Evolutionary conservation across 1,140 invertebrate genomes (phyloP), one percentile per base, ranked within the genome.

Genomic region (Latrodectus geometricus): DNA sequence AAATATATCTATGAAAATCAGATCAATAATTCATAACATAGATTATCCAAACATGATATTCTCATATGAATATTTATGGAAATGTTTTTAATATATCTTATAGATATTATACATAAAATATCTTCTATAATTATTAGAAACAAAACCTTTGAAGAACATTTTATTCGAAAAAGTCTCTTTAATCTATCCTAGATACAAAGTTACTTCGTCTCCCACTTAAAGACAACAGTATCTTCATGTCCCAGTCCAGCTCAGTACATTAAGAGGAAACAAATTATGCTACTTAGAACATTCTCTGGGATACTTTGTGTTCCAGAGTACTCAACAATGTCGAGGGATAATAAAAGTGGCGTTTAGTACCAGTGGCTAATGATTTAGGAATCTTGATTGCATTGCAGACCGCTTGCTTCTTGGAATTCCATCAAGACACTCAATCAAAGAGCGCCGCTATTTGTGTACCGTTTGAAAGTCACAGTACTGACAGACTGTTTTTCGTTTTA

Each of bases 331-430:
- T 14, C 17, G 66, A 54, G 78, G 8, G 66, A 61, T 80, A 69
- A 80, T 80, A 80, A 80, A 80, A 80, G 56, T 80, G 78, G 78
- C 66, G 70, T 80, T 80, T 80, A 80, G 48, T 17, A 35, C 11
- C 78, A 21, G 9, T 14, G 54, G 66, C 66, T 80, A 80, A 80
- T 80, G 66, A 80, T 80, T 80, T 70, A 80, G 65, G 68, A 80
- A 70, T 70, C 49, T 35, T 23, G 49, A 70, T 21, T 69, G 21
- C 49, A 17, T 21, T 66, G 61, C 61, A 65, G 23, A 23, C 23
- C 35, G 17, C 74, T 61, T 61, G 56, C 14, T 11, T 23, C 21
- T 23, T 15, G 8, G 61, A 78, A 78, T 78, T 66, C 61, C 76
- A 68, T 66, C 56, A 61, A 61, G 61, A 68, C 23, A 61, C 56